Conservation (phyloP, 2,888 invertebrate genomes). For the Rotaria socialis region DNA sequence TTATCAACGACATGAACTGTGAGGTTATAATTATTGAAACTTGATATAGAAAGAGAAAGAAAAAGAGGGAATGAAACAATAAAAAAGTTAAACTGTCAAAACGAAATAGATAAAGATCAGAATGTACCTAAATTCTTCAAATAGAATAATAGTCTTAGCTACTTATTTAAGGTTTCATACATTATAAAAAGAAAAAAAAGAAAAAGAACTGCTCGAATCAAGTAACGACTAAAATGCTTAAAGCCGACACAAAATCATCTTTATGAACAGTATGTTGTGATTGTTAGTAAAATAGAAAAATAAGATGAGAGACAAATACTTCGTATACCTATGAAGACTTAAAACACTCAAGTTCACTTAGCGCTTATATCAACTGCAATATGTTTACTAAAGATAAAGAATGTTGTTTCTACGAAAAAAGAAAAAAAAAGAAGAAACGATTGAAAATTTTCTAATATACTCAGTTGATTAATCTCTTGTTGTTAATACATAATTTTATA, state of each 20-base stretch:
- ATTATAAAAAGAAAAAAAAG: not conserved
- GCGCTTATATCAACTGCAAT: not conserved
- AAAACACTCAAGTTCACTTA: not conserved
- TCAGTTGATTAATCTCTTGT: no score
- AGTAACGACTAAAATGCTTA: not conserved
- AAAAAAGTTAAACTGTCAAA: constrained; percentile 16
- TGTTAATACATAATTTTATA: not conserved
- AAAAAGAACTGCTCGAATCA: not conserved
- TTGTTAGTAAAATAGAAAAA: not conserved
- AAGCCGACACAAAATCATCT: not conserved
- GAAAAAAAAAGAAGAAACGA: not conserved
- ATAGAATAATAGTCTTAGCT: not conserved
- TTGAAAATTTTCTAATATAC: no score
- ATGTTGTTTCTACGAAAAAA: not conserved
- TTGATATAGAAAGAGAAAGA: not conserved
- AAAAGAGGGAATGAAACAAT: not conserved
- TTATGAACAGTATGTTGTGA: not conserved
- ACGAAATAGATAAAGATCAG: not conserved
- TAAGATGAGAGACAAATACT: not conserved
- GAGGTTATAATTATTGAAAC: not conserved
- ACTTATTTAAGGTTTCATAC: not conserved
- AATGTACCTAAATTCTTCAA: not conserved
- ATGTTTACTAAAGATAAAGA: not conserved
- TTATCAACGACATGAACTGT: not conserved
- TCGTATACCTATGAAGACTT: not conserved